These are phyloP conservation scores for Pediacus dermestoides DNA, from an alignment of 2,888 invertebrate species.

Conservation along the genomic window DNA sequence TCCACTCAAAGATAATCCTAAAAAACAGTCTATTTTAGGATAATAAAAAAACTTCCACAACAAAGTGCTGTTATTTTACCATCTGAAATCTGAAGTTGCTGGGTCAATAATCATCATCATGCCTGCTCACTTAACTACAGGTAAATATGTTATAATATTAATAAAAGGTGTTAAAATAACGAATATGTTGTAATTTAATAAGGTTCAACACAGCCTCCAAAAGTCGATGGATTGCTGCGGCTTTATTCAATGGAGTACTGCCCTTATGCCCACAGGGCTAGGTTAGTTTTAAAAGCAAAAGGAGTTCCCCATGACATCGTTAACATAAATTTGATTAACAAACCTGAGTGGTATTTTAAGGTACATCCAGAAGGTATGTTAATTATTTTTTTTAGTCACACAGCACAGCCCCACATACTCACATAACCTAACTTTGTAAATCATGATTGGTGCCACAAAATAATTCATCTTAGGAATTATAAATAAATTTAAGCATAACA, in stretches of 20 bases:
- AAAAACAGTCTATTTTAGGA: too few species aligned
- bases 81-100: too few species aligned
- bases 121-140: slow-evolving; percentile 9
- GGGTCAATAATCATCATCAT: too few species aligned
- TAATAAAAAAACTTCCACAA: too few species aligned
- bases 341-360: slow-evolving; percentile 78
- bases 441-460: too few species aligned
- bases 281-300: slow-evolving; percentile 73
- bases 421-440: too few species aligned
- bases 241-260: slow-evolving; percentile 84
- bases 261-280: slow-evolving; percentile 73
- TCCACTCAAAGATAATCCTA: too few species aligned
- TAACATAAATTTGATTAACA: slow-evolving; percentile 69
- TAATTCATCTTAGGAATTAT: too few species aligned
- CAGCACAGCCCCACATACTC: too few species aligned
- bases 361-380: slow-evolving; percentile 60
- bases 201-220: slow-evolving; percentile 66
- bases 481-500: too few species aligned
- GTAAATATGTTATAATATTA: slow-evolving; percentile 5
- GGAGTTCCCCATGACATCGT: slow-evolving; percentile 71
- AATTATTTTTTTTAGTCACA: too few species aligned
- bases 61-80: too few species aligned
- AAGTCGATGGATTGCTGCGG: slow-evolving; percentile 62
- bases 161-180: slow-evolving; percentile 4
- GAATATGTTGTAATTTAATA: slow-evolving; percentile 23